These are phyloP conservation scores for Hippopotamyrus pictus DNA, from an alignment of 2,797 vertebrate species.

Conservation along the genomic window DNA sequence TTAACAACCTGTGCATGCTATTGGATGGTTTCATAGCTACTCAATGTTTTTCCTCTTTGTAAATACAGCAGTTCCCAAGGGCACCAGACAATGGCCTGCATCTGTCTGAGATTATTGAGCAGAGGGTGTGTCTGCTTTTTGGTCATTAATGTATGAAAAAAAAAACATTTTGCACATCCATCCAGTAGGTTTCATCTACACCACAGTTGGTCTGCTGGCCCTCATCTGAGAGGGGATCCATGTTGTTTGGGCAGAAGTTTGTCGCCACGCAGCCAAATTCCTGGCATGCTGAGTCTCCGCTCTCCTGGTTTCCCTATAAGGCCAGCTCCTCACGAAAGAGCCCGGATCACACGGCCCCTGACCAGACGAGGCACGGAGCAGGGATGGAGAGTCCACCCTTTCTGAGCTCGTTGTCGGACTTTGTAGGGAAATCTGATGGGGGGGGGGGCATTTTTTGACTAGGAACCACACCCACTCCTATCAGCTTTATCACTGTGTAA, in stretches of 20 bases:
- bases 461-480: neutral
- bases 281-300: neutral
- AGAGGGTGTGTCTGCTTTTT: neutral
- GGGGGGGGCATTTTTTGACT: neutral
- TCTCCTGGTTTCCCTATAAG: conserved; percentile 7
- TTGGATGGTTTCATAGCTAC: neutral
- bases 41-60: neutral
- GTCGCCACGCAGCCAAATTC: neutral
- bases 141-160: neutral
- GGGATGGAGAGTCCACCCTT: neutral
- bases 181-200: neutral
- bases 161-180: neutral
- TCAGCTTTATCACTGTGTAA: neutral
- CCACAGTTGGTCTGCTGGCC: no score
- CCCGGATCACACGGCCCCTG: neutral
- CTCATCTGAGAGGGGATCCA: neutral
- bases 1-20: neutral
- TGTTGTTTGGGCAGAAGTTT: neutral
- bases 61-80: neutral
- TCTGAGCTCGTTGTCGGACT: neutral
- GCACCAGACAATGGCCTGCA: neutral
- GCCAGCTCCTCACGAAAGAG: neutral
- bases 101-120: neutral
- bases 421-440: neutral
- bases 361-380: neutral